A percentile compares a stretch with the other conserved stretches of the same genome.
phyloP scores from a whole-genome alignment of 2,797 vertebrate genomes.

The Selene dorsalis region DNA sequence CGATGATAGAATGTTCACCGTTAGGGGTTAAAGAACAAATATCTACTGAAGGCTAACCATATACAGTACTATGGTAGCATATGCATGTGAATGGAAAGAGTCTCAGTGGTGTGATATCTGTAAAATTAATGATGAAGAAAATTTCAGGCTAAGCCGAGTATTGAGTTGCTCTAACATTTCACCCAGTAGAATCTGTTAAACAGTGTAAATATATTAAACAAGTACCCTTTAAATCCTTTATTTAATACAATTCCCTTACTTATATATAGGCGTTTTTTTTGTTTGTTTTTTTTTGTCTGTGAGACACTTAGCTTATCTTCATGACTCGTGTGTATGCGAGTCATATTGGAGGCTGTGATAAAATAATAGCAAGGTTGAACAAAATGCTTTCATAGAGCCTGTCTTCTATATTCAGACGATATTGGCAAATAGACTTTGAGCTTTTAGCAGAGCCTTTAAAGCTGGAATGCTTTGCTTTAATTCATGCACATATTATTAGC shows the following conservation, averaged over 20 bases:
- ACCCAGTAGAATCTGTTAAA: background rate
- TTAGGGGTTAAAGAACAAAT: conserved; percentile 51
- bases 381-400: background rate
- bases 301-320: background rate
- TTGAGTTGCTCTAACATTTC: conserved; percentile 5
- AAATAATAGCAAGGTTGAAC: conserved; percentile 18
- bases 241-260: conserved; percentile 4
- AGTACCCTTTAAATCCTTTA: background rate
- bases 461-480: conserved; percentile 60
- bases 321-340: background rate
- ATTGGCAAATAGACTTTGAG: conserved; percentile 20
- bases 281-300: conserved; percentile 3
- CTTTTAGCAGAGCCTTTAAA: conserved; percentile 51
- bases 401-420: conserved; percentile 14
- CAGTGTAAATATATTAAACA: background rate
- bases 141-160: conserved; percentile 19
- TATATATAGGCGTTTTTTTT: background rate
- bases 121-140: conserved; percentile 23
- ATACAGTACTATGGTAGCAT: background rate
- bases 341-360: conserved; percentile 3
- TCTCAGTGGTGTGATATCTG: conserved; percentile 18
- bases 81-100: conserved; percentile 4
- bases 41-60: conserved; percentile 21
- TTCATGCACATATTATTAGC: conserved; percentile 70
- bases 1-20: conserved; percentile 43